phyloP scores from a whole-genome alignment of 2,113 vertebrate species.

The Oceanites oceanicus region DNA sequence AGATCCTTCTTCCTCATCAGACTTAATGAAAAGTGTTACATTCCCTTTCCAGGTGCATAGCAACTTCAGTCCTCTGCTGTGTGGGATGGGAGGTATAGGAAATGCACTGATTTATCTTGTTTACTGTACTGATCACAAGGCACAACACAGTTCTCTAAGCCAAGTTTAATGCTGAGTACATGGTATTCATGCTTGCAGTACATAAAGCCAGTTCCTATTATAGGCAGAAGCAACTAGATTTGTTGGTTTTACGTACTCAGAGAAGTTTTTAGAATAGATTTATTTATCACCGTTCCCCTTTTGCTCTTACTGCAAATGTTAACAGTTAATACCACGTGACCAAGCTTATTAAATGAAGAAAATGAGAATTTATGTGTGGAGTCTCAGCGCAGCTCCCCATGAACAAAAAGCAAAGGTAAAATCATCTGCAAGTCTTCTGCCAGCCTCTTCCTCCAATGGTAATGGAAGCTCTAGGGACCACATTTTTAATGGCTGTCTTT shows the following conservation, averaged over 20 bases:
- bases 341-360: not conserved
- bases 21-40: not conserved
- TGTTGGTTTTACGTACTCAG: not conserved
- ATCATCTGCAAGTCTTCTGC: not conserved
- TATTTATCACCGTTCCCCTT: not conserved
- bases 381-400: not conserved
- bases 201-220: not conserved
- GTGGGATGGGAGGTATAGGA: not conserved
- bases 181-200: fast-evolving
- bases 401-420: not conserved
- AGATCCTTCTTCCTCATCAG: not conserved
- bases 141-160: not conserved
- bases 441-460: not conserved
- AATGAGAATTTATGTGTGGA: not conserved
- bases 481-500: not conserved
- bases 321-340: not conserved
- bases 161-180: not conserved
- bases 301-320: not conserved
- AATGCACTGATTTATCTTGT: not conserved
- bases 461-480: not conserved
- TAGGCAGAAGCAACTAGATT: not conserved
- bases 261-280: not conserved
- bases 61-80: not conserved
- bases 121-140: not conserved
- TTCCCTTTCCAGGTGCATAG: not conserved